A percentile compares a stretch with the other conserved stretches of the same genome.
These are phyloP conservation scores for Taeniopygia guttata DNA, from an alignment of 2,797 vertebrate genomes.

Conservation along the genomic window DNA sequence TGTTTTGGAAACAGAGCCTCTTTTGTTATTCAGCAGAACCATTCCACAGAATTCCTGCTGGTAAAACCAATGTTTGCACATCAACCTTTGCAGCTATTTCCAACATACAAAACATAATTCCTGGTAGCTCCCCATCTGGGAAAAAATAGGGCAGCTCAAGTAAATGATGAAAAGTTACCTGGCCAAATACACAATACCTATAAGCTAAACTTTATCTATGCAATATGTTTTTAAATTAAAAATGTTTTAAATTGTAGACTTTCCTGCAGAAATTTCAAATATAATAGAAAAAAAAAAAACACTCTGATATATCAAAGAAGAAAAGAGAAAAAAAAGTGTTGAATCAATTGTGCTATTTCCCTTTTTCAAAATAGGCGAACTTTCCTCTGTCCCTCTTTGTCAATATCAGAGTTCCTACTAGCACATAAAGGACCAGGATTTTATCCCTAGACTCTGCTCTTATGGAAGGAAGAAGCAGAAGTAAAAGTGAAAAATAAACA, in stretches of 20 bases:
- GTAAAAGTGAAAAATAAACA: background rate
- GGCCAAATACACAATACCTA: background rate
- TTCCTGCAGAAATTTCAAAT: background rate
- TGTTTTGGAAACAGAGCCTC: background rate
- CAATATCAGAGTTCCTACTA: background rate
- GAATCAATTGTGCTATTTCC: background rate
- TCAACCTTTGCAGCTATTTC: background rate
- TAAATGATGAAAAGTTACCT: background rate
- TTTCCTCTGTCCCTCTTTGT: background rate
- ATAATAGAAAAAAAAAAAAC: background rate
- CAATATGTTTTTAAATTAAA: background rate
- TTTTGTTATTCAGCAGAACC: background rate
- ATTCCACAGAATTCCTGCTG: background rate
- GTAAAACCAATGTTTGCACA: background rate
- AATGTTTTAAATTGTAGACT: background rate
- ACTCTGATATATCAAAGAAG: background rate
- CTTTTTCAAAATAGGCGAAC: background rate
- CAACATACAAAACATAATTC: background rate
- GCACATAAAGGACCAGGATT: background rate
- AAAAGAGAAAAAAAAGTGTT: accelerated
- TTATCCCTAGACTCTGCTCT: background rate
- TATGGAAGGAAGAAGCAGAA: background rate
- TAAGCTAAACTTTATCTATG: background rate
- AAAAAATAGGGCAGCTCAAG: background rate
- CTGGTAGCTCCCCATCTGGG: background rate